Evolutionary conservation across 35 echinoderm and acorn worm species (phyloP).

Genomic region (Diadema setosum): DNA sequence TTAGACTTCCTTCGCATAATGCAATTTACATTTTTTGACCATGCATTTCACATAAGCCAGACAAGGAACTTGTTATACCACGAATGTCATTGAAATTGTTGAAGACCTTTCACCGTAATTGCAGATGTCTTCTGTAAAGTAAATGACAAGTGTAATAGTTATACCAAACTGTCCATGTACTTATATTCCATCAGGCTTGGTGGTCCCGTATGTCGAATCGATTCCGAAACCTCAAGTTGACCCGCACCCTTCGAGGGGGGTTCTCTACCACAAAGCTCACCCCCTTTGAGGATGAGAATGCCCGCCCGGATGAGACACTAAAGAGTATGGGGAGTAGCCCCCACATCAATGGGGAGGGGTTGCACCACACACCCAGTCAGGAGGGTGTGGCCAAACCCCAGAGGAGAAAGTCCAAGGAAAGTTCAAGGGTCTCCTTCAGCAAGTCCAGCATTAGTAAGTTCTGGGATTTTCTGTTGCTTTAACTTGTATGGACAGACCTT

Average conservation of each 20-base stretch:
- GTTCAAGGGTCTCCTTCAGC: not conserved
- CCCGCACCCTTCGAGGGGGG: slow-evolving; percentile 71
- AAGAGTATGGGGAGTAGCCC: not conserved
- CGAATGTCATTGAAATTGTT: too few relatives aligned
- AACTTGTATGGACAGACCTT: too few relatives aligned
- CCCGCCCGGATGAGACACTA: slow-evolving; percentile 24
- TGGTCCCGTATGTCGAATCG: slow-evolving; percentile 97
- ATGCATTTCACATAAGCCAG: not conserved
- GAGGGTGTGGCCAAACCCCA: not conserved
- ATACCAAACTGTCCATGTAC: too few relatives aligned
- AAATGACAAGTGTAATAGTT: too few relatives aligned
- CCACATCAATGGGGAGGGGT: not conserved
- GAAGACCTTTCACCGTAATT: too few relatives aligned
- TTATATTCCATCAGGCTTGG: slow-evolving; percentile 78
- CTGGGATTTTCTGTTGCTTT: not conserved
- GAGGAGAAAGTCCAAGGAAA: not conserved
- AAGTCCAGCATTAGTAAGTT: slow-evolving; percentile 22
- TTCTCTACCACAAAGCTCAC: slow-evolving; percentile 64
- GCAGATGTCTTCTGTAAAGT: too few relatives aligned
- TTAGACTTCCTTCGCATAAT: too few relatives aligned
- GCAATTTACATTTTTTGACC: too few relatives aligned
- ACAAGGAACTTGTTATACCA: not conserved
- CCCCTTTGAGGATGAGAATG: slow-evolving; percentile 71
- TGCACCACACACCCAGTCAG: not conserved
- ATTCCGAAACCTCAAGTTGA: slow-evolving; percentile 90